Percentiles rank a stretch among this genome's conserved stretches.
phyloP scores from a whole-genome alignment of 2,113 vertebrate species.

The Australoheros scitulus region DNA sequence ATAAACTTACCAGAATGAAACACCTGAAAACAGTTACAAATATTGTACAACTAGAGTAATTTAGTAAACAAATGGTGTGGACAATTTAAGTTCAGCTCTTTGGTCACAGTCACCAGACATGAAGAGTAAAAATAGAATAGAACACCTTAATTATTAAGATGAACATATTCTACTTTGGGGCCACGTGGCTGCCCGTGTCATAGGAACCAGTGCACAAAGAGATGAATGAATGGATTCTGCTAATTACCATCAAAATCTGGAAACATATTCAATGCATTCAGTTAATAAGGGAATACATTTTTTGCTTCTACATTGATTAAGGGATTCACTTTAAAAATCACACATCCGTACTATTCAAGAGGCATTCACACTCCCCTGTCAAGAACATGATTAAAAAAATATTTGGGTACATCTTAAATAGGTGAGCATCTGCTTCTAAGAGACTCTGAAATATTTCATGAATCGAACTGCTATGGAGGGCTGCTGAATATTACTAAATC shows the following conservation, averaged over 20 bases:
- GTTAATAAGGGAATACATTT: neutral
- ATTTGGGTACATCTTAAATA: neutral
- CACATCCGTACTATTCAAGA: neutral
- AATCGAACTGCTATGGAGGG: neutral
- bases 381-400: neutral
- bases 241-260: neutral
- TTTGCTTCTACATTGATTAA: no score
- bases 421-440: neutral
- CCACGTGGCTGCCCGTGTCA: neutral
- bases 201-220: neutral
- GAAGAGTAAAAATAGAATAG: neutral
- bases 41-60: accelerated
- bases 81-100: neutral
- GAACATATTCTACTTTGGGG: neutral
- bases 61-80: neutral
- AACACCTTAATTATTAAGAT: neutral
- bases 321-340: neutral
- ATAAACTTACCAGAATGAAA: accelerated
- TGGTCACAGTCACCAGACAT: neutral
- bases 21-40: neutral
- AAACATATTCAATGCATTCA: neutral
- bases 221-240: neutral
- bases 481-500: neutral
- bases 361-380: neutral
- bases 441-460: neutral